Evolutionary conservation across 2,113 vertebrate species (phyloP), one percentile per base, ranked within the genome.

Genomic region (Brachyhypopomus occidentalis): DNA sequence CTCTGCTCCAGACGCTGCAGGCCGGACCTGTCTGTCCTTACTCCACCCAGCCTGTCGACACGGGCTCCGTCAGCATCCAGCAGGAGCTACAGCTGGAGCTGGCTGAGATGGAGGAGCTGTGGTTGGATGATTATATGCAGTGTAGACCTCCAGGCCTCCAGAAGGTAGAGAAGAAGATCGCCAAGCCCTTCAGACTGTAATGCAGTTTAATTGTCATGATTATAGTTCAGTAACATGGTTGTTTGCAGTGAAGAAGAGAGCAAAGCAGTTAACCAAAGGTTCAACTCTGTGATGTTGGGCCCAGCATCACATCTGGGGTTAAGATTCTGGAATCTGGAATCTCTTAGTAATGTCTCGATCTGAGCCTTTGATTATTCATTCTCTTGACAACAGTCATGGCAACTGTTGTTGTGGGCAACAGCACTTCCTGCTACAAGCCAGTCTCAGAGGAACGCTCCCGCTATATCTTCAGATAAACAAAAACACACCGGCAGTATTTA

Each of bases 111-210:
- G 94, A 96, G 86, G 95, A 96, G 82, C 90, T 96, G 85, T 97
- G 96, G 95, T 84, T 95, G 76, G 96, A 98, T 78, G 91, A 97
- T 19, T 96, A 89, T 84, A 90, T 95, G 69, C 94, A 94, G 77
- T 97, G 95, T 69, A 89, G 95, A 79, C 96, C 96, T 0, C 93
- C 95, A 52, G 89, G 89, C 79, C 87, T 94, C 59, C 94, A 96
- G 80, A 85, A 93, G 97, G 96, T 97, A 96, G 88, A 92, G 55
- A 67, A 79, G 84, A 85, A 69, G 85, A 75, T 36, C 36, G 77
- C 27, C 34, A 16, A 45, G 38, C 25, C 17, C 20, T n/a, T 27
- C 22, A 17, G 1, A 30, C 30, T 3, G 30, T 30, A 30, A 30
- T 30, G 30, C 30, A 30, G 30, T 30, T 1, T 30, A 30, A 30